A percentile compares a stretch with the other conserved stretches of the same genome.
phyloP scores from a whole-genome alignment of 2,888 invertebrate species.

The Cheilosia pagana region DNA sequence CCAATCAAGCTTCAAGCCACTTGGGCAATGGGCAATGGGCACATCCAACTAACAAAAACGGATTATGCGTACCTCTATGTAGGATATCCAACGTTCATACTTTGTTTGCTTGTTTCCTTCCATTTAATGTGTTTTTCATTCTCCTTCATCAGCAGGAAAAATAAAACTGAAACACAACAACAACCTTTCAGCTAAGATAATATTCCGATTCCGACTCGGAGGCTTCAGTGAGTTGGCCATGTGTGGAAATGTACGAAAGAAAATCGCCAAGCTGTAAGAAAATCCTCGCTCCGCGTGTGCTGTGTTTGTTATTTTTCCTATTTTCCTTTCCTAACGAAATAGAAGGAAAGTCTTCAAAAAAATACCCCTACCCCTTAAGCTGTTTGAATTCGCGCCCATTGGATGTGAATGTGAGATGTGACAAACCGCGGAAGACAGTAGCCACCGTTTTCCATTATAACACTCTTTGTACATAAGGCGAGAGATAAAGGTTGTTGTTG shows the following conservation, averaged over 20 bases:
- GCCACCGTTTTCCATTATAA: conserved; percentile 69
- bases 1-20: too few species aligned
- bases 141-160: neutral
- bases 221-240: neutral
- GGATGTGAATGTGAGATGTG: too few species aligned
- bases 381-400: conserved; percentile 44
- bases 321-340: conserved; percentile 11
- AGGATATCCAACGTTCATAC: conserved; percentile 2
- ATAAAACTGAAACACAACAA: neutral
- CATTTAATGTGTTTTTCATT: conserved; percentile 15
- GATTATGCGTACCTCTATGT: neutral
- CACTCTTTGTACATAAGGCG: conserved; percentile 59
- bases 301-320: conserved; percentile 28
- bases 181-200: neutral
- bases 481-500: conserved; percentile 43
- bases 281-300: conserved; percentile 6
- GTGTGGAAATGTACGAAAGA: conserved; percentile 7
- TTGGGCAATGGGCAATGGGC: neutral
- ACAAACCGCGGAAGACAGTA: conserved; percentile 73
- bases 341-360: neutral
- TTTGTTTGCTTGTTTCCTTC: conserved; percentile 20
- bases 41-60: conserved; percentile 6
- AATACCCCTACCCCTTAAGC: neutral
- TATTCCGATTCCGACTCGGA: neutral
- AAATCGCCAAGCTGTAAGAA: conserved; percentile 23